Percentiles rank a stretch among this genome's conserved stretches.
Evolutionary conservation across 2,113 vertebrate genomes (phyloP).

Genomic region (Tragelaphus scriptus): DNA sequence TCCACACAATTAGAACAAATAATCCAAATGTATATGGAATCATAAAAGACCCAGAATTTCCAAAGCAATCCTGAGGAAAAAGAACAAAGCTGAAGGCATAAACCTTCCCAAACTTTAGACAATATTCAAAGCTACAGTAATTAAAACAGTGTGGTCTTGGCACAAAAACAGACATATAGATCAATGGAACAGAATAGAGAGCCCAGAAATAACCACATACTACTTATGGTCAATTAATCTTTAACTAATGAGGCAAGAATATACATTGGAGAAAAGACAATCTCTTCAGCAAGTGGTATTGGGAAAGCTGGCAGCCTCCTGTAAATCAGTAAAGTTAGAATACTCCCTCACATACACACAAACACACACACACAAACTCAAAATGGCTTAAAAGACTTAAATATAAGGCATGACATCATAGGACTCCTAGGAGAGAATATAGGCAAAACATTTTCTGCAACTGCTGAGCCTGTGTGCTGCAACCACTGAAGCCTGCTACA

Average conservation of each 20-base stretch:
- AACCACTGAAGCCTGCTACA: neutral
- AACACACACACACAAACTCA: neutral
- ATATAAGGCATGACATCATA: neutral
- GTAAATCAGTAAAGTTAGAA: neutral
- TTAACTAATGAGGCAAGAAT: neutral
- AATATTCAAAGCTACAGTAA: neutral
- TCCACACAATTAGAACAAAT: neutral
- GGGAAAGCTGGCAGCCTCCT: neutral
- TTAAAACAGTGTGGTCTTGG: neutral
- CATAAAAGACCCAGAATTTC: neutral
- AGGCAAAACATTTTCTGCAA: neutral
- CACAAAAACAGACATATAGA: neutral
- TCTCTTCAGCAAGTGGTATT: neutral
- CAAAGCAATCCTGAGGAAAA: neutral
- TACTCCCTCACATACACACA: neutral
- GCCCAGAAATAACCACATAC: neutral
- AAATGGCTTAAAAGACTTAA: neutral
- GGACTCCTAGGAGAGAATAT: neutral
- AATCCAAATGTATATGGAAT: neutral
- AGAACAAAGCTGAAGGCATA: neutral
- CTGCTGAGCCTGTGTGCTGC: neutral
- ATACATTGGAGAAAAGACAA: neutral
- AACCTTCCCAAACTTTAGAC: neutral
- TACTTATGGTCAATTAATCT: neutral
- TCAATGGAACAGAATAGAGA: neutral